Percentiles rank a stretch among this genome's conserved stretches.
These are phyloP conservation scores for Tetropium fuscum DNA, from an alignment of 2,888 invertebrate species.

Conservation along the genomic window DNA sequence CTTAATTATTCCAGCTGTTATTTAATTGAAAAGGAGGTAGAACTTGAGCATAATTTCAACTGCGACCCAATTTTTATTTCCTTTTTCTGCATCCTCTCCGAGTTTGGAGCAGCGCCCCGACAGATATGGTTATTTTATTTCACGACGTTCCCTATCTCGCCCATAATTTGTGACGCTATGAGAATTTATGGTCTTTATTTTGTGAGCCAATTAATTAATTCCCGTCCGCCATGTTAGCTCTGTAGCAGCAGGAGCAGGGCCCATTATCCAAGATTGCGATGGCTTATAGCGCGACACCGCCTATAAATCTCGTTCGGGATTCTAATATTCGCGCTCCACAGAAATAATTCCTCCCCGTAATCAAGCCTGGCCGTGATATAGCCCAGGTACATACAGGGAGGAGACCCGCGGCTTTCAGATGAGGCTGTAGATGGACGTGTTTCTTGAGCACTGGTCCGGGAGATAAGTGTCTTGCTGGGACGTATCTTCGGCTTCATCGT, in stretches of 20 bases:
- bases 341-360: slow-evolving; percentile 18
- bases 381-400: slow-evolving; percentile 16
- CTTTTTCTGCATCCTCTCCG: no score
- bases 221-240: slow-evolving; percentile 62
- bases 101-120: no score
- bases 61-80: no score
- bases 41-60: no score
- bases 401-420: no score
- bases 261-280: slow-evolving; percentile 67
- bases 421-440: no score
- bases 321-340: slow-evolving; percentile 59
- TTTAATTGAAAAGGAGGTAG: no score
- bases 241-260: slow-evolving; percentile 57
- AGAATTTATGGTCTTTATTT: slow-evolving; percentile 68
- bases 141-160: slow-evolving; percentile 66
- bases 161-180: slow-evolving; percentile 67
- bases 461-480: no score
- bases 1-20: no score
- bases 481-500: no score
- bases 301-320: slow-evolving; percentile 65
- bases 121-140: slow-evolving; percentile 67
- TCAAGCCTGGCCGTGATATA: slow-evolving; percentile 5
- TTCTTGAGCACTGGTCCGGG: no score
- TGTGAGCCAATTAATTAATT: slow-evolving; percentile 68
- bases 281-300: slow-evolving; percentile 65